Percentiles rank a stretch among this genome's conserved stretches.
phyloP scores from a whole-genome alignment of 1,140 invertebrate genomes.

The Neodiprion fabricii region DNA sequence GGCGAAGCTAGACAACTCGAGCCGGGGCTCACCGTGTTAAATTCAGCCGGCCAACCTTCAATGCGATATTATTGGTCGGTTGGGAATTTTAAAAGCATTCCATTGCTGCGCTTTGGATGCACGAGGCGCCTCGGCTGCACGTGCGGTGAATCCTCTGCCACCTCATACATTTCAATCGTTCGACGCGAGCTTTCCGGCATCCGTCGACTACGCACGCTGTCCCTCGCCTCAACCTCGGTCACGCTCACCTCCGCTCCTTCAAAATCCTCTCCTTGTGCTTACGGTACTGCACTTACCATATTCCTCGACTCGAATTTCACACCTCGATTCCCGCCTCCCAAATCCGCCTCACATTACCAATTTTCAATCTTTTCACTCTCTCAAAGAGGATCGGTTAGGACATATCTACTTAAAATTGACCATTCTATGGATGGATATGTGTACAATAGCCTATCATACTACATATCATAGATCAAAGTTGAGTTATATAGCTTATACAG shows the following conservation, averaged over 20 bases:
- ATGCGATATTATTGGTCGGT: constrained; percentile 5
- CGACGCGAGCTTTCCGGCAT: constrained; percentile 6
- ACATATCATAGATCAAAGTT: too few relatives aligned
- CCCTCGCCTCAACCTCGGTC: too few relatives aligned
- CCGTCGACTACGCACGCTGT: neutral
- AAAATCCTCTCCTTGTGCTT: too few relatives aligned
- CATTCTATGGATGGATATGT: too few relatives aligned
- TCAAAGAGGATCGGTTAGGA: too few relatives aligned
- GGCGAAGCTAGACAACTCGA: neutral
- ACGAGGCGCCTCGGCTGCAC: constrained; percentile 20
- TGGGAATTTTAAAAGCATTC: constrained; percentile 24
- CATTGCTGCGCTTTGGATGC: constrained; percentile 16
- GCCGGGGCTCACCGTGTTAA: neutral
- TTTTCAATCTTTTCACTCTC: too few relatives aligned
- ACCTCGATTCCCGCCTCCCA: neutral
- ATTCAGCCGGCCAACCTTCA: neutral
- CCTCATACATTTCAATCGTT: constrained; percentile 26
- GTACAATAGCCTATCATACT: too few relatives aligned
- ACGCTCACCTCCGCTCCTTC: too few relatives aligned
- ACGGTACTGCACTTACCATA: too few relatives aligned
- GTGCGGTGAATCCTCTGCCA: constrained; percentile 25
- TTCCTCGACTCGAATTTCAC: neutral
- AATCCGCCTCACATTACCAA: too few relatives aligned
- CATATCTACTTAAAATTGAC: too few relatives aligned
- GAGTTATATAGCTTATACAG: too few relatives aligned